A percentile compares a stretch with the other conserved stretches of the same genome.
phyloP scores from a whole-genome alignment of 2,113 vertebrate genomes.

The Xiphorhynchus elegans region DNA sequence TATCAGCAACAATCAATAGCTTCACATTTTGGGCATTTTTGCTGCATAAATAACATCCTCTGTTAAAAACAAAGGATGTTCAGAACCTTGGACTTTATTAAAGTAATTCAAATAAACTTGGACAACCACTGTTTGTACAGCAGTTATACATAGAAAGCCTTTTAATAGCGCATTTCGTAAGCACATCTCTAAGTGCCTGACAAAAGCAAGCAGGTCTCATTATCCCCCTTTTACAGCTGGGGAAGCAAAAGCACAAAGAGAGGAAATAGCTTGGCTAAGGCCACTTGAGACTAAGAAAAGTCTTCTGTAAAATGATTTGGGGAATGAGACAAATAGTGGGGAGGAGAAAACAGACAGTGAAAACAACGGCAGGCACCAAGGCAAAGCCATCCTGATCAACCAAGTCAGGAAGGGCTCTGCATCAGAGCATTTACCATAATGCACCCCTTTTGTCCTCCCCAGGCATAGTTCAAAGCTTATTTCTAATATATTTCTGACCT shows the following conservation, averaged over 20 bases:
- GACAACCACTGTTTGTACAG: constrained; percentile 46
- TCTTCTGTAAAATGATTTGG: background rate
- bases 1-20: constrained; percentile 56
- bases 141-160: constrained; percentile 59
- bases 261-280: constrained; percentile 54
- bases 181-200: constrained; percentile 38
- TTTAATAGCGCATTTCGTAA: constrained; percentile 44
- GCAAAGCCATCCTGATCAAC: background rate
- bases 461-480: background rate
- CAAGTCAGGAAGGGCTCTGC: background rate
- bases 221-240: constrained; percentile 46
- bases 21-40: constrained; percentile 44
- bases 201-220: constrained; percentile 54
- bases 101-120: constrained; percentile 55
- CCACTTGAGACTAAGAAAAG: constrained; percentile 17
- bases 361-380: background rate
- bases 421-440: background rate
- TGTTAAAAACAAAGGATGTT: constrained; percentile 58
- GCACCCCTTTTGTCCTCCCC: background rate
- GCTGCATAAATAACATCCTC: constrained; percentile 53
- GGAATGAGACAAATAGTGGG: background rate
- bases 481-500: background rate
- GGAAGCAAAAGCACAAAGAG: constrained; percentile 52
- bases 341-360: background rate
- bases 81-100: constrained; percentile 16